These are phyloP conservation scores for Apocrypta bakeri DNA, from an alignment of 1,140 invertebrate genomes.

Conservation along the genomic window DNA sequence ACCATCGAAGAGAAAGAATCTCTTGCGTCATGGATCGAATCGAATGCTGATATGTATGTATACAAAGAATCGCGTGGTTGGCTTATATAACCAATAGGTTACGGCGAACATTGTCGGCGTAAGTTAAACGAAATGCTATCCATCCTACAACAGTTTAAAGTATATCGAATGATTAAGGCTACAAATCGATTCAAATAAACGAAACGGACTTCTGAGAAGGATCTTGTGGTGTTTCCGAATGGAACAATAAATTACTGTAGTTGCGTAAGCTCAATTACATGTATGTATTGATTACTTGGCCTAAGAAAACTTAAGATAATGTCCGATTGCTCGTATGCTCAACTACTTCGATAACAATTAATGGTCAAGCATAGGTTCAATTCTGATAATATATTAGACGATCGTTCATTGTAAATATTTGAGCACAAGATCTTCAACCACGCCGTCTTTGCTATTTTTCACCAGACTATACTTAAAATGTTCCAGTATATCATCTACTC, in stretches of 20 bases:
- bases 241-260: background rate
- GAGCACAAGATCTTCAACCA: too few relatives aligned
- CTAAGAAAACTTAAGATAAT: too few relatives aligned
- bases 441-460: too few relatives aligned
- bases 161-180: background rate
- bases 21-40: slow-evolving; percentile 37
- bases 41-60: background rate
- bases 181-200: background rate
- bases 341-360: too few relatives aligned
- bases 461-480: too few relatives aligned
- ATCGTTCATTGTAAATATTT: too few relatives aligned
- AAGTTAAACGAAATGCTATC: background rate
- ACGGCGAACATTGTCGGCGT: background rate
- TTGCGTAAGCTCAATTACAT: too few relatives aligned
- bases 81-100: background rate
- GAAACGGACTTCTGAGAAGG: background rate
- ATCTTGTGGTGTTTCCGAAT: background rate
- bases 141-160: background rate
- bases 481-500: too few relatives aligned
- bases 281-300: too few relatives aligned
- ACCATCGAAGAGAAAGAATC: slow-evolving; percentile 31
- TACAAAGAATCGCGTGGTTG: background rate
- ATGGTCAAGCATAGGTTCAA: too few relatives aligned
- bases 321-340: too few relatives aligned
- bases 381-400: too few relatives aligned